Evolutionary conservation across 2,888 invertebrate genomes (phyloP), one percentile per base, ranked within the genome.

Genomic region (Charanyca ferruginea): DNA sequence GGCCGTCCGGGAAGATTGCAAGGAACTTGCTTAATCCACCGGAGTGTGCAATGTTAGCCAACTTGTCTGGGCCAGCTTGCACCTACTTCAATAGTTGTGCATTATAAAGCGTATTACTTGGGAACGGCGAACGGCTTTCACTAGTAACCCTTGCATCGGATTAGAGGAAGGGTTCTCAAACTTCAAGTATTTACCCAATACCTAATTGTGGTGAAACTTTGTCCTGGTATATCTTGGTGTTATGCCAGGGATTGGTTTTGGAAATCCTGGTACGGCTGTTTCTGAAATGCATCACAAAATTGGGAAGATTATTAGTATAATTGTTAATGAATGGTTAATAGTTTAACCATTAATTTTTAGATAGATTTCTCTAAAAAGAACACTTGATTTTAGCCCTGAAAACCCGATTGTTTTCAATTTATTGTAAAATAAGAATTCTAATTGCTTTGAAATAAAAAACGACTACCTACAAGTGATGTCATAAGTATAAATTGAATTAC

Each of bases 1-100:
- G 70, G 83, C 85, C 84, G 87, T 85, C 83, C 85, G 86, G 85
- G 86, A 89, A 89, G 89, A 89, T 87, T 87, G 84, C 77, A 73
- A 80, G 85, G 85, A 89, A 92, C 90, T 92, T 92, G 68, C 83
- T 89, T 93, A 93, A 92, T 90, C 91, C 91, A 83, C 78, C 81
- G 73, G 85, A 86, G 88, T 86, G 86, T 83, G 83, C 80, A 72
- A 79, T 78, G 80, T 80, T 81, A 70, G 77, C 76, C 81, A 79
- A 81, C 75, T 80, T 73, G 76, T 75, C 78, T 79, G 81, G 80
- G 66, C 76, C 64, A 70, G 66, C 71, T 58, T 75, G 80, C 78
- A 69, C 62, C 67, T 69, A 69, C 73, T 80, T 77, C 78, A 72
- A 75, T 71, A 77, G 67, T 77, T 64, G 77, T 77, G 73, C 72